Percentiles rank a stretch among this genome's conserved stretches.
Conservation (phyloP, 1,140 invertebrate species). For the Campoletis sonorensis region DNA sequence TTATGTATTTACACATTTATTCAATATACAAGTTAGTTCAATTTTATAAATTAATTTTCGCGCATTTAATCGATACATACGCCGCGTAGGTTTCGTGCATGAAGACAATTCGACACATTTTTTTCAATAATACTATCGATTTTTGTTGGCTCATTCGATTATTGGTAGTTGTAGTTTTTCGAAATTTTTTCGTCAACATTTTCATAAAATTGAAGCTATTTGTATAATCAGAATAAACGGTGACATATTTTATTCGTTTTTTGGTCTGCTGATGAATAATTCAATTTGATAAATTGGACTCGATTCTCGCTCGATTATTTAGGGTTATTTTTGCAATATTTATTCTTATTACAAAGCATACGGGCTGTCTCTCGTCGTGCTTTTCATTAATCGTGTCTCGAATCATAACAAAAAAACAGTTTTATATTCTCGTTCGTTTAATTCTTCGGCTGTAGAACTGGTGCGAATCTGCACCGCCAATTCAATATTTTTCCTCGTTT, state of each 20-base stretch:
- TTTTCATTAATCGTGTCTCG: background rate
- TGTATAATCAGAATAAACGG: no score
- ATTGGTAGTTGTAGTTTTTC: no score
- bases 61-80: background rate
- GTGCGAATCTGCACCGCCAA: no score
- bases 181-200: no score
- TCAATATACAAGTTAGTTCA: background rate
- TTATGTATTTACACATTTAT: background rate
- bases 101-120: no score
- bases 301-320: slow-evolving; percentile 51
- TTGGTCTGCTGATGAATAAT: background rate
- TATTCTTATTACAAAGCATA: slow-evolving; percentile 51
- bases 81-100: background rate
- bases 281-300: slow-evolving; percentile 27
- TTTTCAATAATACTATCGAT: no score
- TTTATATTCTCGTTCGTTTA: background rate
- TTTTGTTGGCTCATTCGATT: no score
- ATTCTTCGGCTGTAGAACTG: no score
- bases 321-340: slow-evolving; percentile 35
- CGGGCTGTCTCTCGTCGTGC: slow-evolving; percentile 49
- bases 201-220: no score
- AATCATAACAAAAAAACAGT: no score
- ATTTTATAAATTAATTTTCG: background rate
- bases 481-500: no score
- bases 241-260: no score